phyloP scores from a whole-genome alignment of 1,140 invertebrate species.

The Sycophila sp. region DNA sequence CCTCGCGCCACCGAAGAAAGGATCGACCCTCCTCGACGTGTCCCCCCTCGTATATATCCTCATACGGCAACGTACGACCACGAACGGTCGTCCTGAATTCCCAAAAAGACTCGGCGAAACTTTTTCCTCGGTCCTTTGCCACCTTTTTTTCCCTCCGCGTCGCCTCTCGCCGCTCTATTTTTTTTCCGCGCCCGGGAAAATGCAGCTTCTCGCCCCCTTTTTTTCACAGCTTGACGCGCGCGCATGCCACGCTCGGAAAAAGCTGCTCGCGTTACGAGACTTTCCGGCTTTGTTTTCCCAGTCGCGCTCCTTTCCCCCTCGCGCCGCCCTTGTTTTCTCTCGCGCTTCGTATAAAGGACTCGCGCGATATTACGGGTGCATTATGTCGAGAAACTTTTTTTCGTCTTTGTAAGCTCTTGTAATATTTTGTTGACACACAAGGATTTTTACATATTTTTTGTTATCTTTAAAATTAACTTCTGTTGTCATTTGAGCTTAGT shows the following conservation, averaged over 20 bases:
- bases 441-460: too few relatives aligned
- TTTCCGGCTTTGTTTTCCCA: slow-evolving; percentile 25
- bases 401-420: too few relatives aligned
- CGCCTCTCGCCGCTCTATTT: background rate
- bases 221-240: background rate
- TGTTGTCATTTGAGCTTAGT: too few relatives aligned
- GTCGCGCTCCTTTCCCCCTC: slow-evolving; percentile 21
- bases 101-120: slow-evolving; percentile 43
- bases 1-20: background rate
- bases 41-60: slow-evolving; percentile 46
- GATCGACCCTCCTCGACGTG: slow-evolving; percentile 42
- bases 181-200: background rate
- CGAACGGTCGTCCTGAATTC: slow-evolving; percentile 42
- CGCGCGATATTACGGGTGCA: slow-evolving; percentile 17
- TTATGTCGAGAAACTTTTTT: too few relatives aligned
- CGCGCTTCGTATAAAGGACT: too few relatives aligned
- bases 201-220: slow-evolving; percentile 13
- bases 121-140: slow-evolving; percentile 26
- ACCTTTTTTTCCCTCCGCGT: slow-evolving; percentile 5
- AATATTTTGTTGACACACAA: too few relatives aligned
- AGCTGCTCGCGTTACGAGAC: slow-evolving; percentile 28
- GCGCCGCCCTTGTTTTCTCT: too few relatives aligned
- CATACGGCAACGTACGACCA: slow-evolving; percentile 47
- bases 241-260: too few relatives aligned
- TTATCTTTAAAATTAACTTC: too few relatives aligned